phyloP scores from a whole-genome alignment of 2,113 vertebrate species.

The Pyxicephalus adspersus region DNA sequence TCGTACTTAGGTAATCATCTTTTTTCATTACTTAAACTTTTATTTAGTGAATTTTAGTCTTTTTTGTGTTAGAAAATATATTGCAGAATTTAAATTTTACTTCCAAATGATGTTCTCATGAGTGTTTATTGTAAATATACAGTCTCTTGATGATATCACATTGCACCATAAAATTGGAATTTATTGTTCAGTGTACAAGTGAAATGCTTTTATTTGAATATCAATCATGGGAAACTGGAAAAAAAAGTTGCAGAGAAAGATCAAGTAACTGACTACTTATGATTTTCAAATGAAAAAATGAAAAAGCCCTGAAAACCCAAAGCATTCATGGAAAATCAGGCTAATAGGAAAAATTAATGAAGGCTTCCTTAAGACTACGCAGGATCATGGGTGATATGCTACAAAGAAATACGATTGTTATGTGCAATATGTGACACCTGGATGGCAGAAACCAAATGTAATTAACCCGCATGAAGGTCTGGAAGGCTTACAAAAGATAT shows the following conservation, averaged over 20 bases:
- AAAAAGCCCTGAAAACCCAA: neutral
- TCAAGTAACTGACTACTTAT: constrained; percentile 14
- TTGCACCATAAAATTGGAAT: constrained; percentile 32
- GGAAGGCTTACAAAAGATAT: neutral
- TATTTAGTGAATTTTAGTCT: neutral
- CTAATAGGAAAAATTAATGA: neutral
- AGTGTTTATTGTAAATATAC: neutral
- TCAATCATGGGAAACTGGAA: neutral
- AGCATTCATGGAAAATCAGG: constrained; percentile 1
- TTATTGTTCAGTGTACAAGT: constrained; percentile 23
- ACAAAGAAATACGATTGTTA: neutral
- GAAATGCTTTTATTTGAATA: constrained; percentile 19
- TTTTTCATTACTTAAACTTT: neutral
- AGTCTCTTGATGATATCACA: constrained; percentile 12
- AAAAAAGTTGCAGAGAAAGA: neutral
- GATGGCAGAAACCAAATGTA: constrained; percentile 11
- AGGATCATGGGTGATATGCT: neutral
- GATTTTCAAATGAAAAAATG: neutral
- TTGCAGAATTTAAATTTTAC: neutral
- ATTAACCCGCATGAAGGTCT: constrained; percentile 27
- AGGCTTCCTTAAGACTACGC: neutral
- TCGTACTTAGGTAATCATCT: neutral
- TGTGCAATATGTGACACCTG: constrained; percentile 2
- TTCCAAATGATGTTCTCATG: neutral
- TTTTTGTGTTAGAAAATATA: neutral